Evolutionary conservation across 2,888 invertebrate species (phyloP), one percentile per base, ranked within the genome.

Genomic region (Polyommatus icarus): DNA sequence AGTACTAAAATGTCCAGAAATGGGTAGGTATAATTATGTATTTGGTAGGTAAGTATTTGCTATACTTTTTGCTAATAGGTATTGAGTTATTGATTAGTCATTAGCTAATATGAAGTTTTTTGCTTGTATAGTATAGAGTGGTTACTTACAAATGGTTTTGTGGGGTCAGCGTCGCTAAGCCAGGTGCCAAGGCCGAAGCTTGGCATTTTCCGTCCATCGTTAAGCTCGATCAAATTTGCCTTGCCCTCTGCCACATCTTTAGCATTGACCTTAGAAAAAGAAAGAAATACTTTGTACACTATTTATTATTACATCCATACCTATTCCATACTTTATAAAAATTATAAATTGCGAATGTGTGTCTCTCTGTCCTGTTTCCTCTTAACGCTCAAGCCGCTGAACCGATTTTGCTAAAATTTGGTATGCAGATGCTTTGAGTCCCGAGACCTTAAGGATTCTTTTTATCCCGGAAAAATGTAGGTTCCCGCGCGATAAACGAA

Each of bases 111-210:
- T 15, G 12, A 18, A 18, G 18, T 24, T 46, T 46, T 54, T 32
- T 57, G 18, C 57, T 57, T 6, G 57, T 29, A 80, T 1, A 1
- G 61, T 24, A 46, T 76, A 29, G 12, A 76, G 32, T 1, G n/a
- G 6, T 36, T 61, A 79, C 78, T 71, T 24, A 79, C 78, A 10
- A 76, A 61, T 36, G 76, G n/a, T 73, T 71, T 88, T 85, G 95
- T 95, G 83, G 89, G 85, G 77, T 80, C 80, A 2, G 79, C 77
- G 7, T 84, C 79, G 0, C 91, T 91, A 79, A 95, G 86, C 91
- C 91, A 96, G 0, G 96, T 96, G 1, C 96, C 96, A 18, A 96
- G 85, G 0, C 96, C 96, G 29, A 96, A 81, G 20, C 91, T 85
- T 0, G 96, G 96, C 85, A 96, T 95, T 76, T 91, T 86, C 4